Percentiles rank a stretch among this genome's conserved stretches.
phyloP scores from a whole-genome alignment of 2,113 vertebrate genomes.

The Pollimyrus isidori region DNA sequence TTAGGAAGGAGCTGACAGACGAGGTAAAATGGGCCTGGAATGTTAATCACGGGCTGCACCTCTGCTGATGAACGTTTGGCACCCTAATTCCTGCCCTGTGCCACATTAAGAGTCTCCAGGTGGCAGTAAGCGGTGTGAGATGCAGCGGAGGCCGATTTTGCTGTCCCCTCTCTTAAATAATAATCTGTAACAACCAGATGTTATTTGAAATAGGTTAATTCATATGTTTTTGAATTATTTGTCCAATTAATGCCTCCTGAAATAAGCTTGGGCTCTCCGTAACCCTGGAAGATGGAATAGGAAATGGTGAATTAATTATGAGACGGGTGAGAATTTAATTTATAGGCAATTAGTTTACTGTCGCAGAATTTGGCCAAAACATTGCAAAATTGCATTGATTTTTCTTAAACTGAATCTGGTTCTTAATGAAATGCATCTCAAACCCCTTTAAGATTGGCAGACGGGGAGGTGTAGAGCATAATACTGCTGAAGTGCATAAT shows the following conservation, averaged over 20 bases:
- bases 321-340: not conserved
- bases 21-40: not conserved
- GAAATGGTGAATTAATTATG: not conserved
- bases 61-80: not conserved
- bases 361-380: not conserved
- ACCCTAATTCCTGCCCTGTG: slow-evolving; percentile 13
- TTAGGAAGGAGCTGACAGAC: not conserved
- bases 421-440: not conserved
- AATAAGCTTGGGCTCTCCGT: not conserved
- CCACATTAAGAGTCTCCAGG: not conserved
- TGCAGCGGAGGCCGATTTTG: not conserved
- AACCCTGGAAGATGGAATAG: not conserved
- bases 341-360: not conserved
- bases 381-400: not conserved
- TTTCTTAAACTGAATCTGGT: not conserved
- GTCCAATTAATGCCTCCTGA: not conserved
- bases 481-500: too few relatives aligned
- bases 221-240: not conserved
- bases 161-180: not conserved
- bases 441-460: not conserved
- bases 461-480: not conserved
- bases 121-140: not conserved
- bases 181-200: not conserved
- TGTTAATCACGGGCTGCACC: not conserved
- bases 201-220: not conserved